Evolutionary conservation across 2,888 invertebrate species (phyloP).

Genomic region (Troides aeacus): DNA sequence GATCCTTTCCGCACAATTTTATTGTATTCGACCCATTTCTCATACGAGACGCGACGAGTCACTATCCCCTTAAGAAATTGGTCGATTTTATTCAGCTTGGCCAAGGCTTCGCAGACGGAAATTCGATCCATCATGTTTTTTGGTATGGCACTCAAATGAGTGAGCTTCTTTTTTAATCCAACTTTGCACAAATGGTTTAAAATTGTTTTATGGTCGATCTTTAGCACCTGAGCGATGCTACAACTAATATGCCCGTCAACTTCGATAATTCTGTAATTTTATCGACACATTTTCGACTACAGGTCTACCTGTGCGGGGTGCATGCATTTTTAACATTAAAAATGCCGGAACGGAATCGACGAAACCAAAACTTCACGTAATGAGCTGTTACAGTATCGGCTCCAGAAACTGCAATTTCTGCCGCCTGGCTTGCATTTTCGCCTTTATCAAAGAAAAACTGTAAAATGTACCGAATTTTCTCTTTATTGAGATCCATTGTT

Average conservation of each 20-base stretch:
- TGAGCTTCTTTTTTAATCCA: too few relatives aligned
- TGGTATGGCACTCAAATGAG: not conserved
- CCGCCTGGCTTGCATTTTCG: not conserved
- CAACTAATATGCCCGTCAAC: not conserved
- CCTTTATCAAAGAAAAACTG: constrained; percentile 5
- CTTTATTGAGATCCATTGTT: not conserved
- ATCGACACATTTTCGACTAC: not conserved
- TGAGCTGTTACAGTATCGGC: not conserved
- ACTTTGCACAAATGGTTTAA: not conserved
- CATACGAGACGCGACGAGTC: too few relatives aligned
- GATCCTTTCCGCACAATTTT: too few relatives aligned
- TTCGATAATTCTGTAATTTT: constrained; percentile 1
- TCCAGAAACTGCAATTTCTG: not conserved
- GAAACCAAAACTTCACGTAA: not conserved
- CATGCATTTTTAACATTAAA: not conserved
- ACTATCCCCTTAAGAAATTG: too few relatives aligned
- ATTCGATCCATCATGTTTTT: too few relatives aligned
- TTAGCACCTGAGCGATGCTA: not conserved
- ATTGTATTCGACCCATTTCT: too few relatives aligned
- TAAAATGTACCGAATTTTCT: not conserved
- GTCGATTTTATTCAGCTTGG: too few relatives aligned
- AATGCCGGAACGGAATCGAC: not conserved
- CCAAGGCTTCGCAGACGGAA: too few relatives aligned
- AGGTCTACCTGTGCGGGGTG: not conserved
- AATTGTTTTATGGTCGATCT: not conserved